Base-by-base conservation (phyloP, 2,888 invertebrate species). In the Phorcus lineatus region DNA sequence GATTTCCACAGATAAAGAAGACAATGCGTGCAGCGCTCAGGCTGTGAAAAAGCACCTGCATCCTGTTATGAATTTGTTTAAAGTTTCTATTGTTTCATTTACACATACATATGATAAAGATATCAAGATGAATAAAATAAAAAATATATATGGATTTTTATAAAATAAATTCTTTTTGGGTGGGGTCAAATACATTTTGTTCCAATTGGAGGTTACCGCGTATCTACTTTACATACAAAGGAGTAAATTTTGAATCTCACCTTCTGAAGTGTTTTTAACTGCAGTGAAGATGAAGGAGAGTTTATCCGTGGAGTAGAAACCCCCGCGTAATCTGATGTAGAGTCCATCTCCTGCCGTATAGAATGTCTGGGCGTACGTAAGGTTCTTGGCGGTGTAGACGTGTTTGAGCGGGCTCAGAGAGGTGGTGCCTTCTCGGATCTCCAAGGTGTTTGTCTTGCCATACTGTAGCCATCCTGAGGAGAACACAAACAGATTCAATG, bases 241-340 rank as follows among this genome's bases (percentile, higher is more conserved):
- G 47, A n/a, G n/a, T n/a, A n/a, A n/a, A n/a, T 47, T 47, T 11
- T 11, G 47, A 47, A 47, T 80, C 86, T 79, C 79, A 91, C 90
- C 87, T 47, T 83, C 83, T 6, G 88, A 88, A 9, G 86, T 83
- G 62, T 89, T 88, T 62, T 88, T 88, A 55, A 90, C 89, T 6
- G 88, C 88, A 4, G 90, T 88, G 77, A 86, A 90, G 7, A 89
- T 87, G 82, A 90, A 88, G n/a, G 86, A 85, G 28, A 91, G 79
- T 55, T 84, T 86, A 78, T 91, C 91, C 0, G 88, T 86, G 28
- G 83, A 84, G 81, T 88, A 87, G 79, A 89, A 88, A 2, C 87
- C 86, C 2, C 90, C 91, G 28, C 87, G 78, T 11, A 90, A 83
- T 36, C 90, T 83, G 70, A 90, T 85, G 81, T 90, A 91, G 36